These are phyloP conservation scores for Strix uralensis DNA, from an alignment of 2,113 vertebrate species.

Conservation along the genomic window DNA sequence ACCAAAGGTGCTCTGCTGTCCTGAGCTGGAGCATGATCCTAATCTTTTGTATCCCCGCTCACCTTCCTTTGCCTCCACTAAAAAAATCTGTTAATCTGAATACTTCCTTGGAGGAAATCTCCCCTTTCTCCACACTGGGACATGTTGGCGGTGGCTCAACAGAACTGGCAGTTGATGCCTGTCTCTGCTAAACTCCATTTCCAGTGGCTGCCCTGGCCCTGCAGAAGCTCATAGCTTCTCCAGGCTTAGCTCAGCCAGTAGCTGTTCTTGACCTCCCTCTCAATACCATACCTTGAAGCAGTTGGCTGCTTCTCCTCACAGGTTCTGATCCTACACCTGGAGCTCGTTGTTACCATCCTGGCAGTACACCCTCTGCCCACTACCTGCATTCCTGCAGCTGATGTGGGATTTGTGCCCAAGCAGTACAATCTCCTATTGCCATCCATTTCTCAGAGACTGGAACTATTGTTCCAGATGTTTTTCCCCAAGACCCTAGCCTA, in stretches of 20 bases:
- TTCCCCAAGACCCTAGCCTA: background rate
- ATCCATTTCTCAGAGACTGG: background rate
- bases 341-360: background rate
- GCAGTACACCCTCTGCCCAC: background rate
- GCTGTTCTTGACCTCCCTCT: background rate
- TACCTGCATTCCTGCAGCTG: background rate
- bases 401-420: background rate
- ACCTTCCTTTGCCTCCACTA: background rate
- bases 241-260: background rate
- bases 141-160: background rate
- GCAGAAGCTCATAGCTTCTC: background rate
- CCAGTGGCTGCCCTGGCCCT: background rate
- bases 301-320: background rate
- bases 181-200: background rate
- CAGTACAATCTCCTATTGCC: background rate
- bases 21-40: background rate
- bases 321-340: background rate
- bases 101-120: background rate
- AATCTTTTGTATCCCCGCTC: background rate
- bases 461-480: background rate
- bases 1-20: background rate
- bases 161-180: background rate
- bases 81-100: background rate
- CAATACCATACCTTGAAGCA: background rate
- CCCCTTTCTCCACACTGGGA: background rate